Evolutionary conservation across 2,888 invertebrate species (phyloP).

Genomic region (Unio delphinus): DNA sequence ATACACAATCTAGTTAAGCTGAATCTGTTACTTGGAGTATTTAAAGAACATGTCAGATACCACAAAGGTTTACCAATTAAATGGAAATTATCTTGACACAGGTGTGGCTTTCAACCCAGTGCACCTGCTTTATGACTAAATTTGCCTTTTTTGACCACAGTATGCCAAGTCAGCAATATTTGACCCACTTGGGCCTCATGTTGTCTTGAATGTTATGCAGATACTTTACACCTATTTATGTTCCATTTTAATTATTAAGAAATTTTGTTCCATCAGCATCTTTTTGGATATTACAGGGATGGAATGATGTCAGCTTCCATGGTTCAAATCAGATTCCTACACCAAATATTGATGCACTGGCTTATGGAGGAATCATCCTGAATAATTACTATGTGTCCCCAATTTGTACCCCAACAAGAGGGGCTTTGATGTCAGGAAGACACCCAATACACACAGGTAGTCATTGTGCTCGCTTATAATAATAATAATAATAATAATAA

Average conservation of each 20-base stretch:
- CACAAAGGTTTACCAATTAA: too few species aligned
- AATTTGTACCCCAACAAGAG: slow-evolving; percentile 90
- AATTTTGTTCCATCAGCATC: slow-evolving; percentile 77
- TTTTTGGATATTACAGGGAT: slow-evolving; percentile 79
- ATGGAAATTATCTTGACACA: too few species aligned
- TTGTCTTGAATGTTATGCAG: neutral
- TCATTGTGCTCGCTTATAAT: too few species aligned
- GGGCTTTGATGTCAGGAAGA: slow-evolving; percentile 92
- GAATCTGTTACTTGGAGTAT: too few species aligned
- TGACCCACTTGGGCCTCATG: neutral
- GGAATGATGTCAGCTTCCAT: slow-evolving; percentile 95
- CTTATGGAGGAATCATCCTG: slow-evolving; percentile 86
- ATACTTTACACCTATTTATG: slow-evolving; percentile 73
- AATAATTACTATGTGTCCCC: slow-evolving; percentile 92
- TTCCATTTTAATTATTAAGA: slow-evolving; percentile 88
- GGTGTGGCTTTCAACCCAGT: too few species aligned
- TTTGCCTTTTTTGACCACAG: too few species aligned
- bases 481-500: too few species aligned
- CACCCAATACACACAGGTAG: slow-evolving; percentile 90
- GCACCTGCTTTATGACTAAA: too few species aligned
- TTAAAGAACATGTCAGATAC: too few species aligned
- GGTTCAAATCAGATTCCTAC: slow-evolving; percentile 91
- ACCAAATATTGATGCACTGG: slow-evolving; percentile 91
- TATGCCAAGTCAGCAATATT: too few species aligned
- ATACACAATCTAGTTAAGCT: too few species aligned